A percentile compares a stretch with the other conserved stretches of the same genome.
phyloP scores from a whole-genome alignment of 2,113 vertebrate genomes.

The Oryzias melastigma region DNA sequence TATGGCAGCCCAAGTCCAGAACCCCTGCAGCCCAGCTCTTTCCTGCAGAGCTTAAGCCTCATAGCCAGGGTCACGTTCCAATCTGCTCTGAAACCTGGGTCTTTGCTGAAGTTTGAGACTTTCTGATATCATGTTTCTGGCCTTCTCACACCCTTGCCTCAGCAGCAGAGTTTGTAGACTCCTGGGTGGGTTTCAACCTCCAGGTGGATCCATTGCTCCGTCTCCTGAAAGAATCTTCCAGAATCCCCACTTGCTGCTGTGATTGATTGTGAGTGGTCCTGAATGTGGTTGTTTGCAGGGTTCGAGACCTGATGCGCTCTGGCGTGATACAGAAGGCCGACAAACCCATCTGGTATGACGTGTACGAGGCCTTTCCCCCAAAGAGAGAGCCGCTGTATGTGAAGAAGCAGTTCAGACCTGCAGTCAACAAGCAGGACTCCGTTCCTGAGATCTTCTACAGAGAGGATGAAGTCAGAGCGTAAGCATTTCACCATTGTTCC shows the following conservation, averaged over 20 bases:
- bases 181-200: no score
- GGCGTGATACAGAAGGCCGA: not conserved
- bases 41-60: no score
- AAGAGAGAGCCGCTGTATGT: not conserved
- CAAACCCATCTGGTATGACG: conserved; percentile 2
- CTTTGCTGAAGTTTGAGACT: no score
- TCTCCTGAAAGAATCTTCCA: not conserved
- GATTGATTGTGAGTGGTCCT: not conserved
- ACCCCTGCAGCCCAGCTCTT: no score
- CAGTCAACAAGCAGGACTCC: conserved; percentile 39
- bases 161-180: no score
- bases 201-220: not conserved
- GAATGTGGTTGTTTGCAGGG: not conserved
- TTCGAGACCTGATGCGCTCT: conserved; percentile 3
- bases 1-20: no score
- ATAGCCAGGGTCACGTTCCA: no score
- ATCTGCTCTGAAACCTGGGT: no score
- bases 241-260: not conserved
- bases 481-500: conserved; percentile 57
- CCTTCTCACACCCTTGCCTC: no score
- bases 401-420: not conserved
- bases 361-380: not conserved
- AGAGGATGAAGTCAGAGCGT: conserved; percentile 91
- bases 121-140: no score
- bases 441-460: conserved; percentile 82